phyloP scores from a whole-genome alignment of 2,113 vertebrate genomes.

The Anhinga rufa region DNA sequence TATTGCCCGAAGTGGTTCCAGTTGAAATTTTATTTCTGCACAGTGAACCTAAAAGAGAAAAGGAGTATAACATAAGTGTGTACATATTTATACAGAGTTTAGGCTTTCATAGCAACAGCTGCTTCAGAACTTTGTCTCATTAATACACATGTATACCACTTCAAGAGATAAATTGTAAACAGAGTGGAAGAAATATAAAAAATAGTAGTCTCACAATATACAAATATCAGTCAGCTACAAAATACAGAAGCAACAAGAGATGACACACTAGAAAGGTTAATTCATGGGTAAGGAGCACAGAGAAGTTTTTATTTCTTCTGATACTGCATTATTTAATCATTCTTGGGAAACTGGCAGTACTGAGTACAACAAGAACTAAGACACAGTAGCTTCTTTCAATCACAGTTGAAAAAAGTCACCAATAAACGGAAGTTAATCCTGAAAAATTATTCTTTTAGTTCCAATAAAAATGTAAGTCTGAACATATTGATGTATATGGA shows the following conservation, averaged over 20 bases:
- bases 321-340: not conserved
- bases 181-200: not conserved
- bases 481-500: slow-evolving; percentile 4
- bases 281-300: not conserved
- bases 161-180: not conserved
- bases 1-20: slow-evolving; percentile 24
- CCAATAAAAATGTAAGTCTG: slow-evolving; percentile 2
- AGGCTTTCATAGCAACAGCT: not conserved
- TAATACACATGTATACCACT: not conserved
- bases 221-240: not conserved
- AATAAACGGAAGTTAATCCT: not conserved
- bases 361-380: not conserved
- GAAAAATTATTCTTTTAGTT: not conserved
- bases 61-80: not conserved
- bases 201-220: not conserved
- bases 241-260: not conserved
- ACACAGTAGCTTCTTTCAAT: not conserved
- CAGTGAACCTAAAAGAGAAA: slow-evolving; percentile 49
- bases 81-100: not conserved
- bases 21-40: not conserved
- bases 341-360: not conserved
- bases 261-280: not conserved
- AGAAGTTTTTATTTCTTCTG: not conserved
- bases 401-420: not conserved
- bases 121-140: not conserved